Percentiles rank a stretch among this genome's conserved stretches.
Evolutionary conservation across 2,888 invertebrate genomes (phyloP).

Genomic region (Ariolimax columbianus): DNA sequence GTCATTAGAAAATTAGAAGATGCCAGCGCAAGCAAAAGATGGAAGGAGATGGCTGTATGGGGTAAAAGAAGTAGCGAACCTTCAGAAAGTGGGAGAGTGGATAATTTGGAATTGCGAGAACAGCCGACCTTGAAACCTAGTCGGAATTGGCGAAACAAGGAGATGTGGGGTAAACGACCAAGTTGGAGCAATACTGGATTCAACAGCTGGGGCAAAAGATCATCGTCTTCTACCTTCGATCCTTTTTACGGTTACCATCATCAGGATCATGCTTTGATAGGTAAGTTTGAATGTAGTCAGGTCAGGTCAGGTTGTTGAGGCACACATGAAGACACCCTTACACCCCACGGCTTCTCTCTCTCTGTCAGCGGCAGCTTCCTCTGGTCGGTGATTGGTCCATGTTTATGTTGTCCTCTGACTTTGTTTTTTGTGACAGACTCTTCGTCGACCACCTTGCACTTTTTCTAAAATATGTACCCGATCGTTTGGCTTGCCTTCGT

Average conservation of each 20-base stretch:
- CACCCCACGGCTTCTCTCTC: too few relatives aligned
- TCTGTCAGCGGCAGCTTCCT: too few relatives aligned
- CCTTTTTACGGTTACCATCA: neutral
- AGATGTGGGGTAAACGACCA: slow-evolving; percentile 38
- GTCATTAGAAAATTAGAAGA: neutral
- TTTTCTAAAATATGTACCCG: too few relatives aligned
- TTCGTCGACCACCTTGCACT: too few relatives aligned
- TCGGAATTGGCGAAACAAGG: slow-evolving; percentile 32
- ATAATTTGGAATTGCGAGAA: neutral
- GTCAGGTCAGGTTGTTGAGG: too few relatives aligned
- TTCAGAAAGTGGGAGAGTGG: neutral
- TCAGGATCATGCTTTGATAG: neutral
- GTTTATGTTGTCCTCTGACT: too few relatives aligned
- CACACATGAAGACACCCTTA: too few relatives aligned
- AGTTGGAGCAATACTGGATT: slow-evolving; percentile 46
- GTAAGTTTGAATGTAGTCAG: neutral
- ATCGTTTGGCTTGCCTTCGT: too few relatives aligned
- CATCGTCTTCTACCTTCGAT: neutral
- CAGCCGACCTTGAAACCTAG: slow-evolving; percentile 7
- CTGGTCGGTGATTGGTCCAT: too few relatives aligned
- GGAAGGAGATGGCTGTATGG: slow-evolving; percentile 5
- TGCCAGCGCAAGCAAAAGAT: neutral
- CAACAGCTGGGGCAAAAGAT: slow-evolving; percentile 46
- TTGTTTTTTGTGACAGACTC: too few relatives aligned
- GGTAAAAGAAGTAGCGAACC: neutral